phyloP scores from a whole-genome alignment of 2,888 invertebrate genomes.

The Coelopa pilipes region DNA sequence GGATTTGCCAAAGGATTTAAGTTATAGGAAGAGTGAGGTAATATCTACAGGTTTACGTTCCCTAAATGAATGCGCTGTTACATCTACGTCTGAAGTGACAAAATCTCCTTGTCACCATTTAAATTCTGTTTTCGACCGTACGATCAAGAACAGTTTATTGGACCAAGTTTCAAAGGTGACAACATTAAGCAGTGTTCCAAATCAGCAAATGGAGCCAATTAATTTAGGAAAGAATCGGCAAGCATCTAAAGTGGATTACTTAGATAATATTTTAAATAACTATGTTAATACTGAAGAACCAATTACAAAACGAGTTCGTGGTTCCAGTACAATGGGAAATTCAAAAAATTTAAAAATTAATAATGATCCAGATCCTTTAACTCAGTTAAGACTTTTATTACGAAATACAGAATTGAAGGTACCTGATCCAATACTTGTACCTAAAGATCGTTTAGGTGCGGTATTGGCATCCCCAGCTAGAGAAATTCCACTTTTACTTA shows the following conservation, averaged over 20 bases:
- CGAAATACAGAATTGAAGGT: conserved; percentile 76
- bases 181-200: conserved; percentile 46
- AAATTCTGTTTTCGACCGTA: conserved; percentile 28
- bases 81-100: conserved; percentile 75
- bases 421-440: conserved; percentile 84
- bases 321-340: conserved; percentile 59
- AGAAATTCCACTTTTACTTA: conserved; percentile 80
- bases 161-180: conserved; percentile 61
- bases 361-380: conserved; percentile 73
- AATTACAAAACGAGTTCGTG: conserved; percentile 66
- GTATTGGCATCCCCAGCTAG: conserved; percentile 78
- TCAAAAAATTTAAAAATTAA: conserved; percentile 48
- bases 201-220: conserved; percentile 74
- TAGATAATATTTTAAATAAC: conserved; percentile 66
- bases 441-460: conserved; percentile 78
- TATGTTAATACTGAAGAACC: conserved; percentile 63
- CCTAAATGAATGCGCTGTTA: conserved; percentile 70
- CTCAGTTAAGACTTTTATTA: conserved; percentile 77
- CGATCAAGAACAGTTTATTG: conserved; percentile 59
- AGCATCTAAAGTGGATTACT: conserved; percentile 67
- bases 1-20: conserved; percentile 73
- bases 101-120: no score
- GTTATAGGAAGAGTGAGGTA: conserved; percentile 69
- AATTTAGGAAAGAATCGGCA: conserved; percentile 79
- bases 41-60: conserved; percentile 58